Percentiles rank a stretch among this genome's conserved stretches.
Evolutionary conservation across 1,140 invertebrate genomes (phyloP).

Genomic region (Pachyrhynchus sulphureomaculatus): DNA sequence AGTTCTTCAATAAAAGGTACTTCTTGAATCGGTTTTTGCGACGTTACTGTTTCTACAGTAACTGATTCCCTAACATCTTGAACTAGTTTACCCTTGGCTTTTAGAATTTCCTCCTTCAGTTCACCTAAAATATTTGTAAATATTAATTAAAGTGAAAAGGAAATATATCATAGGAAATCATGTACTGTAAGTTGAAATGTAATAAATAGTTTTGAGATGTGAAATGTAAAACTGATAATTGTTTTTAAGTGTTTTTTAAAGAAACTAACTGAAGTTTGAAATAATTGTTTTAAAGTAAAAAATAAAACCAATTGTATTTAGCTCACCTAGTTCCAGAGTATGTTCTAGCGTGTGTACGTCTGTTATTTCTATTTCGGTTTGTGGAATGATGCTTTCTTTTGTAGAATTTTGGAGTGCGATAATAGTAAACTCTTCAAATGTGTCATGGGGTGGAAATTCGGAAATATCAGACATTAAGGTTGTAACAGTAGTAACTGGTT

Average conservation of each 20-base stretch:
- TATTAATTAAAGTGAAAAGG: too few species aligned
- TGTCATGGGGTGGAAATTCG: constrained; percentile 19
- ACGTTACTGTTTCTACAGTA: constrained; percentile 38
- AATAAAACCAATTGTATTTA: constrained; percentile 15
- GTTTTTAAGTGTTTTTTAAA: too few species aligned
- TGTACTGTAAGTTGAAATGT: too few species aligned
- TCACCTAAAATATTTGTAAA: constrained; percentile 36
- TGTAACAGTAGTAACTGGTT: constrained; percentile 45
- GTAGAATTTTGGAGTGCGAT: constrained; percentile 21
- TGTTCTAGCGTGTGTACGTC: constrained; percentile 39
- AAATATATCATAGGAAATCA: too few species aligned
- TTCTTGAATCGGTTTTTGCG: constrained; percentile 43
- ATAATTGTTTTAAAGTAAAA: not conserved
- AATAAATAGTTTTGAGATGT: too few species aligned
- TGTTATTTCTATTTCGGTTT: constrained; percentile 31
- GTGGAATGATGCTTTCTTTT: constrained; percentile 14
- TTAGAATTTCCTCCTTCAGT: constrained; percentile 13
- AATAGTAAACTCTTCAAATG: constrained; percentile 2
- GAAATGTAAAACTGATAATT: too few species aligned
- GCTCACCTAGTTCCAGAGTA: constrained; percentile 39
- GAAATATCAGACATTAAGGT: constrained; percentile 8
- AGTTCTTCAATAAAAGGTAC: constrained; percentile 42
- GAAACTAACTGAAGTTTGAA: not conserved
- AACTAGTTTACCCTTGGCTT: constrained; percentile 30
- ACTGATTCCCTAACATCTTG: constrained; percentile 40